Evolutionary conservation across 1,140 invertebrate species (phyloP), one percentile per base, ranked within the genome.

Genomic region (Ylistrum balloti): DNA sequence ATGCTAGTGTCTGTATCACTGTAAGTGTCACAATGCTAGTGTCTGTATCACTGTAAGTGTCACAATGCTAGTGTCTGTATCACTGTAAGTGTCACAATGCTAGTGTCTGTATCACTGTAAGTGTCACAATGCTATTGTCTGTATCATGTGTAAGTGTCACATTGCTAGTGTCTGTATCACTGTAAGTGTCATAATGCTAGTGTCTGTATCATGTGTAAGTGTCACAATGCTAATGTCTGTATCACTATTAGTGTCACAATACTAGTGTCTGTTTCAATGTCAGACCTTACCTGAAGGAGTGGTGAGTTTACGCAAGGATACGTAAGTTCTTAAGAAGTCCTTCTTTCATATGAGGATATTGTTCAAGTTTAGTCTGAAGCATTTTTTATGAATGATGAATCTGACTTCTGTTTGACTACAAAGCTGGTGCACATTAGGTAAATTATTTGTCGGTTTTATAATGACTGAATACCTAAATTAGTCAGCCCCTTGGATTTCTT

Each of bases 121-220:
- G 45, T 48, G 11, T 20, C 94, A 98, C 15, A 98, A 97, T 96
- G 97, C 98, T 7, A 98, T 98, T 20, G 96, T 98, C 22, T 98
- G 98, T 95, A 96, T 98, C 95, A 96, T 90, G 94, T n/a, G 96
- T 96, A 92, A 48, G 45, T 48, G 20, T 48, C 45, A 20, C 45
- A 96, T 98, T n/a, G 93, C 96, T 98, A 28, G 97, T 98, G 33
- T 99, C n/a, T n/a, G n/a, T n/a, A n/a, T n/a, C n/a, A n/a, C n/a
- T n/a, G 98, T 95, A 97, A 98, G 93, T 97, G 98, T 13, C 94
- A 98, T 13, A 98, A 97, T 96, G 97, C 98, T 7, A 98, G 98
- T 20, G 96, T 98, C 20, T 98, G 98, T 95, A 96, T 98, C 28
- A 97, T 98, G 33, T 99, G 98, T 95, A 97, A 98, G 93, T 97